phyloP scores from a whole-genome alignment of 2,113 vertebrate species.

The Catharus fuscescens region DNA sequence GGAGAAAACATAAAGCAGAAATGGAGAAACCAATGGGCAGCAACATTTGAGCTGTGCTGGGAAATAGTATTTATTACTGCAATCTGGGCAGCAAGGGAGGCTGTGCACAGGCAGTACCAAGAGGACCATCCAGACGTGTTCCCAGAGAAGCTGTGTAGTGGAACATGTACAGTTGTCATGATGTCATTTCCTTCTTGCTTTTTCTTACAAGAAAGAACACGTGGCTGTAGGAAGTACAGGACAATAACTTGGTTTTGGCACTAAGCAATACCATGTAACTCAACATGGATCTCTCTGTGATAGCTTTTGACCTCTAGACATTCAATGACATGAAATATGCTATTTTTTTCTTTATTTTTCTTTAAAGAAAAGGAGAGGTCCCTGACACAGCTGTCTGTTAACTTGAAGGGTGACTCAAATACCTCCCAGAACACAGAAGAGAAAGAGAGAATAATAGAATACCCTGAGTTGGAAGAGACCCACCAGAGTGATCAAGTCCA shows the following conservation, averaged over 20 bases:
- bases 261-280: background rate
- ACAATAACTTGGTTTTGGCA: background rate
- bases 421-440: background rate
- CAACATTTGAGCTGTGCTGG: background rate
- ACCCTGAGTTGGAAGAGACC: background rate
- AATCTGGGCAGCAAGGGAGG: background rate
- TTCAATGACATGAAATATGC: background rate
- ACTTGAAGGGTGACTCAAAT: background rate
- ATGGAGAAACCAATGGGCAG: background rate
- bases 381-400: background rate
- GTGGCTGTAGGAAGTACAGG: background rate
- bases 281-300: background rate
- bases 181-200: background rate
- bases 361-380: background rate
- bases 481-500: background rate
- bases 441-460: background rate
- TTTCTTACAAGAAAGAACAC: background rate
- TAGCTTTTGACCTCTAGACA: background rate
- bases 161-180: background rate
- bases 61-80: background rate
- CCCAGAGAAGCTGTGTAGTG: rapidly evolving
- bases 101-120: background rate
- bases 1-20: background rate
- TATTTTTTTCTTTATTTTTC: background rate
- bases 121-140: rapidly evolving